These are phyloP conservation scores for Frankliniella fusca DNA, from an alignment of 2,888 invertebrate species.

Conservation along the genomic window DNA sequence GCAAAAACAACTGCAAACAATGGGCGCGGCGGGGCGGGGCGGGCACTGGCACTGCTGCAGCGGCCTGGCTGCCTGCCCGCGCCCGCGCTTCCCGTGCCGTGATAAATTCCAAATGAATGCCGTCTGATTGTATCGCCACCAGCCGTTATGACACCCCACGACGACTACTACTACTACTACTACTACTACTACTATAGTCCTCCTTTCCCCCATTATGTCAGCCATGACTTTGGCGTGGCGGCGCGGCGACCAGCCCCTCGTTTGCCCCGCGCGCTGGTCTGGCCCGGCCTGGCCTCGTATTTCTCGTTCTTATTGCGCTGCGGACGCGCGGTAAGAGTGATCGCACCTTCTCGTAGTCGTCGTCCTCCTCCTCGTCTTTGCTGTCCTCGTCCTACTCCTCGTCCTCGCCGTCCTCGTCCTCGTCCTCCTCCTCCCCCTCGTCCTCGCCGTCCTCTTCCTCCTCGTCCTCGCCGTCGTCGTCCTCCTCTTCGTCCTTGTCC, in stretches of 20 bases:
- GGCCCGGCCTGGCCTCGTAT: not conserved
- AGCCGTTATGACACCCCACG: not conserved
- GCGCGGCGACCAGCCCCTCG: not conserved
- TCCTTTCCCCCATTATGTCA: constrained; percentile 10
- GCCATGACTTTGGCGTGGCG: no score
- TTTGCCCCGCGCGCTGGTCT: not conserved
- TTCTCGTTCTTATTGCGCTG: not conserved
- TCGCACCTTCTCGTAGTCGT: not conserved
- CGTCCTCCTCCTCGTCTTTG: not conserved
- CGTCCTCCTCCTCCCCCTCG: not conserved
- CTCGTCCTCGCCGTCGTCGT: no score
- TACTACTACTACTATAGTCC: not conserved
- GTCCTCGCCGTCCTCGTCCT: no score
- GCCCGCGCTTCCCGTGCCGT: not conserved
- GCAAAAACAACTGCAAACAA: not conserved
- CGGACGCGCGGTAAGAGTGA: not conserved
- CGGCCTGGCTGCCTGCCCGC: not conserved
- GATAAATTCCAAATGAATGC: constrained; percentile 21
- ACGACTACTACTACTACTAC: not conserved
- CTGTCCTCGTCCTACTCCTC: no score
- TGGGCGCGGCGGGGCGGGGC: not conserved
- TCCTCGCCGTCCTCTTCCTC: no score
- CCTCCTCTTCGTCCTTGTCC: not conserved
- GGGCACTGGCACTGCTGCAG: not conserved
- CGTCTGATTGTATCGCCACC: constrained; percentile 3